Evolutionary conservation across 2,888 invertebrate species (phyloP), one percentile per base, ranked within the genome.

Genomic region (Scotopteryx bipunctaria): DNA sequence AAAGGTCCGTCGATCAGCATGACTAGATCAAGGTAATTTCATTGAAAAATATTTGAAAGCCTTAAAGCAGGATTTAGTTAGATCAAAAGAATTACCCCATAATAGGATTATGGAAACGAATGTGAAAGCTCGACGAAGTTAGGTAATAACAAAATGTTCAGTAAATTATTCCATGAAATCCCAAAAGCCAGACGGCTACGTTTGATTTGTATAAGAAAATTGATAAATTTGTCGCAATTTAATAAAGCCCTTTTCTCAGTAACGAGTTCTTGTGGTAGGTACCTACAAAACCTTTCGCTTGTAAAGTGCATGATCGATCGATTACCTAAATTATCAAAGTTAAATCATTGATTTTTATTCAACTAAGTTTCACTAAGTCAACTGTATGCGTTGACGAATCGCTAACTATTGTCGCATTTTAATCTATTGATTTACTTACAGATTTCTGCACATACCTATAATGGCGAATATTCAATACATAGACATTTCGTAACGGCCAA

Each of bases 101-200:
- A 32, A 32, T 14, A 23, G 21, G 15, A 15, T 42, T 21, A 33
- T 5, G 5, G 13, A 32, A 21, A 23, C 9, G 2, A 13, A 38
- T 8, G 17, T 9, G n/a, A 35, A 16, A 14, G 27, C 5, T 11
- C 27, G 27, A 27, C 9, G 2, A 15, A 6, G 8, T 14, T 3
- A 5, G 15, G 9, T 11, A 35, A 17, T 27, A 38, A 17, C 13
- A 8, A 27, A 25, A 15, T 17, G 29, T 41, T 35, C 19, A n/a
- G 8, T 17, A 48, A 29, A 43, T 31, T 9, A 43, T 50, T 17
- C 27, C 44, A 40, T 45, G 40, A 51, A 40, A 45, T 35, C 27
- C n/a, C 38, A 40, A 51, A 36, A 47, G 33, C 15, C 21, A 23
- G 5, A 19, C 27, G 11, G 25, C 23, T 29, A 31, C 44, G 5